Evolutionary conservation across 2,113 vertebrate species (phyloP), one percentile per base, ranked within the genome.

Genomic region (Pygoscelis antarcticus): DNA sequence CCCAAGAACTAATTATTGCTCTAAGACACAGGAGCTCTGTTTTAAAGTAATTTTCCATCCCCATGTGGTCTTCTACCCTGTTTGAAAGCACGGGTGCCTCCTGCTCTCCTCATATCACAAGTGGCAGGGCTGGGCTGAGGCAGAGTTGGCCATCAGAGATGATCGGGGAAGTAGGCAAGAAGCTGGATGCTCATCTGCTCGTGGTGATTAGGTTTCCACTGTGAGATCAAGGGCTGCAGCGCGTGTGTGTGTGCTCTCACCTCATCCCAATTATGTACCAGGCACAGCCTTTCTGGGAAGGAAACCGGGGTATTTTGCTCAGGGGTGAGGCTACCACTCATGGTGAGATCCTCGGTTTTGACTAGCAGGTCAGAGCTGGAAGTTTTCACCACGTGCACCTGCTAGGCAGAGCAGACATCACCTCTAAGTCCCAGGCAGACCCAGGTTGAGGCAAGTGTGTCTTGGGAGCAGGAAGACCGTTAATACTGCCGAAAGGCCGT

Each of bases 401-500:
- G 47, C 52, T 44, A 34, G 36, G 82, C 47, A 60, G 38, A 64
- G 60, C 20, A 72, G 58, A 32, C n/a, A 55, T 78, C 60, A 25
- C n/a, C 25, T 55, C 29, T 16, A 18, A 51, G 22, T 52, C 19
- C 65, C 65, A 57, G 44, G n/a, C 64, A 95, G 54, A 51, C 5
- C n/a, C 36, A 84, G 22, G 32, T 3, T 10, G 55, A 78, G 20
- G 11, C 14, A 55, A n/a, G 36, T 20, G 62, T n/a, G 10, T 58
- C 52, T 27, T 58, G 42, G 54, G 47, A 68, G 68, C 34, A 64
- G 32, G 29, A 42, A 42, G 70, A 30, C 11, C 64, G 26, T 40
- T 46, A 27, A 60, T 30, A 7, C 14, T 69, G 55, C 25, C 2
- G 2, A 72, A 81, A 87, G n/a, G 58, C 52, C 0, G 0, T 27